These are phyloP conservation scores for Drosophila guanche DNA, from an alignment of 1,140 invertebrate genomes.

Conservation along the genomic window DNA sequence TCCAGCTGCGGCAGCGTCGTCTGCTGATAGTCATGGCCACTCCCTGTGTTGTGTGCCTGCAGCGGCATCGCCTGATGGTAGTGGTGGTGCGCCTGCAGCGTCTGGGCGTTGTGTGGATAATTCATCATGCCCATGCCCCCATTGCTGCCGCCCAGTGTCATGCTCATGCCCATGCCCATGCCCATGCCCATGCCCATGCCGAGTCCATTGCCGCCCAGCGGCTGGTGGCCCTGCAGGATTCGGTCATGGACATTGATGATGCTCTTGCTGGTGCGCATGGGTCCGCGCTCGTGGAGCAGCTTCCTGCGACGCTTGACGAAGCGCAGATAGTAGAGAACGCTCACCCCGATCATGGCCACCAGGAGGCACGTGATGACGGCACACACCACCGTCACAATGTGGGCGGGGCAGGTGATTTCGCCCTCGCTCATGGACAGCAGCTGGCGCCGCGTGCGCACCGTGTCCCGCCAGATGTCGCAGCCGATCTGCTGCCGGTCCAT, in stretches of 20 bases:
- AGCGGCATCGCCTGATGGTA: conserved; percentile 63
- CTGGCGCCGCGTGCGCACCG: conserved; percentile 54
- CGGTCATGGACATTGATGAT: conserved; percentile 82
- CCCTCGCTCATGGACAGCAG: conserved; percentile 75
- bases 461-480: conserved; percentile 80
- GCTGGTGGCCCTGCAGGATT: conserved; percentile 72
- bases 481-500: conserved; percentile 79
- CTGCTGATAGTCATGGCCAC: conserved; percentile 72
- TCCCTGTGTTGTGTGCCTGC: conserved; percentile 46
- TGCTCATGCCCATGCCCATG: conserved; percentile 64
- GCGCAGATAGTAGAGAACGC: conserved; percentile 79
- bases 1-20: conserved; percentile 78
- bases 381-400: conserved; percentile 82
- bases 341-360: conserved; percentile 74
- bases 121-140: conserved; percentile 60
- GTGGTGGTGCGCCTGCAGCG: conserved; percentile 67
- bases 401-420: conserved; percentile 82
- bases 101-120: conserved; percentile 74
- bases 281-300: conserved; percentile 69
- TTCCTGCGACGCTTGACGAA: conserved; percentile 78
- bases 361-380: conserved; percentile 77
- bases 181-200: conserved; percentile 47
- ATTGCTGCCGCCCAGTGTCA: conserved; percentile 54
- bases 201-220: conserved; percentile 42
- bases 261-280: conserved; percentile 72